Conservation (phyloP, 2,113 vertebrate species). For the Proterorhinus semilunaris region DNA sequence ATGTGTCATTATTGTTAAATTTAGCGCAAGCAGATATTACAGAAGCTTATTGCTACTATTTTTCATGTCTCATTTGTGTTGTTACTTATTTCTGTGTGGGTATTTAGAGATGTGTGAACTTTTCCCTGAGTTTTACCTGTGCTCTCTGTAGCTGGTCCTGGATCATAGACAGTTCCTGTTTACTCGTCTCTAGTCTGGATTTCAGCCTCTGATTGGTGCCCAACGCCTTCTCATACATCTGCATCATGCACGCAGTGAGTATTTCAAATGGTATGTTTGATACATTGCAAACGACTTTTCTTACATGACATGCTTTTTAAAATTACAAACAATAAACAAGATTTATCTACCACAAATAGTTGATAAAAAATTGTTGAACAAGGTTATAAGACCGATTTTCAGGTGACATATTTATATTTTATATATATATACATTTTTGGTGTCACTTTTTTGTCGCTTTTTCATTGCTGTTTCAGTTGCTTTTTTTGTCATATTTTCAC, state of each 20-base stretch:
- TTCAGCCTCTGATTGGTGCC: conserved; percentile 90
- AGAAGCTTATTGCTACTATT: conserved; percentile 6
- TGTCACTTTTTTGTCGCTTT: too few species aligned
- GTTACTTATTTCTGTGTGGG: conserved; percentile 9
- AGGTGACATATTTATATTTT: too few species aligned
- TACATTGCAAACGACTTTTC: not conserved
- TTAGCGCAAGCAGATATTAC: not conserved
- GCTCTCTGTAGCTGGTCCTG: conserved; percentile 85
- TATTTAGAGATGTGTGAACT: not conserved
- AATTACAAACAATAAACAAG: not conserved
- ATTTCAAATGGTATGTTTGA: not conserved
- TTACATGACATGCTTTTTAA: not conserved
- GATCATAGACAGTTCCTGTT: conserved; percentile 82
- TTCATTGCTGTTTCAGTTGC: too few species aligned
- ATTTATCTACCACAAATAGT: too few species aligned
- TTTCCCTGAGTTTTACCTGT: conserved; percentile 76
- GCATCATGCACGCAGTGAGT: conserved; percentile 33
- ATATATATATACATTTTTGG: too few species aligned
- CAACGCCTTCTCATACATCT: conserved; percentile 90
- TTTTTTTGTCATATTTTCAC: too few species aligned
- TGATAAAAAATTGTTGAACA: too few species aligned
- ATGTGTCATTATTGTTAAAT: not conserved
- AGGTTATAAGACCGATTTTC: too few species aligned
- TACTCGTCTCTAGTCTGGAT: conserved; percentile 85
- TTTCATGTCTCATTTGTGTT: conserved; percentile 13